These are phyloP conservation scores for Fulica atra DNA, from an alignment of 2,113 vertebrate species.

Conservation along the genomic window DNA sequence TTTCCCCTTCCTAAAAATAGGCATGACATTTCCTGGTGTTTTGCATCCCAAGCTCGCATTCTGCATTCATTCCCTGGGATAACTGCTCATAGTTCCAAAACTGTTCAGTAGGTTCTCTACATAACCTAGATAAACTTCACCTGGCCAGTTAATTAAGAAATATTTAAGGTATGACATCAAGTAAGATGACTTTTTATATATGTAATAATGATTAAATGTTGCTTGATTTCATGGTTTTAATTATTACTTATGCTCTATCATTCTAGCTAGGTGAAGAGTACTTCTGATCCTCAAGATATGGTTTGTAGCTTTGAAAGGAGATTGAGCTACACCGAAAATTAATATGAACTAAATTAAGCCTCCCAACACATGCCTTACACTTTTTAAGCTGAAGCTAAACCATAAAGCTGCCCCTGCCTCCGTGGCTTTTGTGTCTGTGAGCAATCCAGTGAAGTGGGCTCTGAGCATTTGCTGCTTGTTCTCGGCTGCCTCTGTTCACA, in stretches of 20 bases:
- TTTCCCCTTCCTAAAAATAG: slow-evolving; percentile 8
- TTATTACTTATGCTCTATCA: slow-evolving; percentile 27
- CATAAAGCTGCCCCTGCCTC: not conserved
- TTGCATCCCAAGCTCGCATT: not conserved
- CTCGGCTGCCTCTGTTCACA: not conserved
- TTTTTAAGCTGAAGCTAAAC: slow-evolving; percentile 2
- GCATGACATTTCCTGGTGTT: not conserved
- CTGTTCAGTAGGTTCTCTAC: not conserved
- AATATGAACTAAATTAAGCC: slow-evolving; percentile 29
- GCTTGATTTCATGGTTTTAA: slow-evolving; percentile 31
- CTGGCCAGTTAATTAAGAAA: slow-evolving; percentile 6
- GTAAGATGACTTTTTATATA: not conserved
- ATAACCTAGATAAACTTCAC: slow-evolving; percentile 24
- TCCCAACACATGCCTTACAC: not conserved
- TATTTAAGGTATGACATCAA: slow-evolving; percentile 27
- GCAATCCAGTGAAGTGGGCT: not conserved
- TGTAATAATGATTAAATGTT: slow-evolving; percentile 33
- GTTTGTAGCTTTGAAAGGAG: slow-evolving; percentile 39
- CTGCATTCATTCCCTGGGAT: not conserved
- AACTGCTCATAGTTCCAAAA: not conserved
- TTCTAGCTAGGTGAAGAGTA: not conserved
- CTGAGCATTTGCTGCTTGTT: not conserved
- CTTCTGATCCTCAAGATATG: slow-evolving; percentile 6
- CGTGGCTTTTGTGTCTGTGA: not conserved
- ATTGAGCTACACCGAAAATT: slow-evolving; percentile 48